Base-by-base conservation (phyloP, 2,888 invertebrate species). In the Arrhopalites spinosus region DNA sequence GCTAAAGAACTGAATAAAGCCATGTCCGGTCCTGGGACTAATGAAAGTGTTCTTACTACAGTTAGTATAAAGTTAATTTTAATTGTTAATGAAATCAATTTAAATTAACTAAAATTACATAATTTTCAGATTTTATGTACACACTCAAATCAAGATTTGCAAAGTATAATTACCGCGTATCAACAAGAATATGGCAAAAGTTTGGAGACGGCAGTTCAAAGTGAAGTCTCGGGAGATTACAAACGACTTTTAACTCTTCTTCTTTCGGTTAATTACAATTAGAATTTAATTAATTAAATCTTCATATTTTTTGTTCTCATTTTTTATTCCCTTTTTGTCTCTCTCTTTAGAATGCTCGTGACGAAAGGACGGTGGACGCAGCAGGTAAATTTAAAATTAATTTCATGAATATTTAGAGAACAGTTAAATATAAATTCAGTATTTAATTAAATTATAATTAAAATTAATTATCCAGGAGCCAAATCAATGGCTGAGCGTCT, bases 191-290 rank as follows among this genome's bases (percentile, higher is more conserved):
- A 68, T 69, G 81, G 81, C 13, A 76, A 78, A 59, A 74, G 90
- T 0, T 84, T 93, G 74, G 92, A 91, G 20, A 90, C 91, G 83
- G 92, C 92, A 84, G 89, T 93, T 86, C 90, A 90, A 84, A 90
- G 90, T 66, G 93, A 93, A 86, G 92, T 92, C 0, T 90, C 91
- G 0, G 93, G 93, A 0, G 90, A 92, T 86, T 91, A 93, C 86
- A 89, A 92, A 13, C 88, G 92, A 2, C 87, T 94, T 63, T 88
- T 94, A 25, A 91, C 93, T 0, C 88, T 92, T 78, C 90, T 92
- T 76, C 88, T 91, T 27, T 91, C 90, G 78, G 89, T 89, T n/a
- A n/a, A n/a, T n/a, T n/a, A n/a, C n/a, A 74, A 70, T 2, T 45
- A 23, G 25, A 8, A n/a, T 15, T 67, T 43, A n/a, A 20, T 64